Percentiles rank a stretch among this genome's conserved stretches.
Evolutionary conservation across 1,140 invertebrate genomes (phyloP).

Genomic region (Ridgeia piscesae): DNA sequence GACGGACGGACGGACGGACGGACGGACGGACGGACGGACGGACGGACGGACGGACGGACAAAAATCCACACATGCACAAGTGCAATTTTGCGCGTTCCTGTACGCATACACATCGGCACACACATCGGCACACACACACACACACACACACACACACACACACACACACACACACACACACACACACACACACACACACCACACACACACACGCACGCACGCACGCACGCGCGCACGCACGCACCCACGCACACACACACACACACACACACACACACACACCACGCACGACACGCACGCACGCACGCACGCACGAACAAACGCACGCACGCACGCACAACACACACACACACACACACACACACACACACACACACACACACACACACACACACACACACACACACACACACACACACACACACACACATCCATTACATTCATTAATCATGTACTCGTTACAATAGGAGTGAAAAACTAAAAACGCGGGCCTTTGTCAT

Average conservation of each 20-base stretch:
- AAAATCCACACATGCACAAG: background rate
- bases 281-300: background rate
- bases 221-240: background rate
- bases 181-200: constrained; percentile 3
- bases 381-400: too few species aligned
- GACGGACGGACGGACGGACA: background rate
- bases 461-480: background rate
- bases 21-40: background rate
- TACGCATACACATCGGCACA: too few species aligned
- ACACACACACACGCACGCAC: too few species aligned
- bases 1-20: too few species aligned
- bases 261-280: background rate
- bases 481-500: background rate
- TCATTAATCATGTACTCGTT: too few species aligned
- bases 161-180: background rate
- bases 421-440: too few species aligned
- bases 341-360: too few species aligned
- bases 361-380: too few species aligned
- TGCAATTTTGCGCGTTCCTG: background rate
- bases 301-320: background rate
- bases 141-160: background rate
- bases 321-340: background rate
- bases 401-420: too few species aligned
- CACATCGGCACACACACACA: background rate
- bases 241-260: background rate